These are phyloP conservation scores for Struthio camelus DNA, from an alignment of 2,113 vertebrate genomes.

Conservation along the genomic window DNA sequence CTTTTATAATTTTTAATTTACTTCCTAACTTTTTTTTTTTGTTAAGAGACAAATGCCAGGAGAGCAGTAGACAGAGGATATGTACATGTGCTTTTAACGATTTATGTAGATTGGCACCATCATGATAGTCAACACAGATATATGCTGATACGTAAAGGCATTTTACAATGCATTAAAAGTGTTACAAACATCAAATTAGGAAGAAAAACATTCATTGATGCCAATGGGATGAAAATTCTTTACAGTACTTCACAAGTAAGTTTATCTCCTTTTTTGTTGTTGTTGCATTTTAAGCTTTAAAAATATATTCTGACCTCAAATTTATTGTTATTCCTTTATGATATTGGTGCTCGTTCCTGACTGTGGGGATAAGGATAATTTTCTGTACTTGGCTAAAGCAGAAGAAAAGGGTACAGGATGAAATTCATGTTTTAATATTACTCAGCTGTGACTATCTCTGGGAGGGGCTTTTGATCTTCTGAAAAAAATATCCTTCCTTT, in stretches of 20 bases:
- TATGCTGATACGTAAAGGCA: conserved; percentile 92
- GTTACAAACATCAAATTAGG: conserved; percentile 93
- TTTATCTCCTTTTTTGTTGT: conserved; percentile 6
- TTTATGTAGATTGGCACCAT: conserved; percentile 95
- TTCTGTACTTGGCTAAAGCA: neutral
- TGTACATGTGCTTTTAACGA: conserved; percentile 84
- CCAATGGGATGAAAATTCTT: conserved; percentile 93
- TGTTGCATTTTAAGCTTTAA: neutral
- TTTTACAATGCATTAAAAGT: conserved; percentile 92
- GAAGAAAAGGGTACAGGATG: neutral
- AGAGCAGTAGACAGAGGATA: conserved; percentile 90
- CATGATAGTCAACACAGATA: conserved; percentile 93
- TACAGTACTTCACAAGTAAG: conserved; percentile 93
- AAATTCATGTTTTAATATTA: neutral
- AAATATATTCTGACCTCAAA: neutral
- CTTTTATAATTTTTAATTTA: conserved; percentile 30
- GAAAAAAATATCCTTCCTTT: neutral
- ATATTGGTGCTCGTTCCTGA: neutral
- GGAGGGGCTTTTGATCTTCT: neutral
- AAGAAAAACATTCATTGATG: conserved; percentile 92
- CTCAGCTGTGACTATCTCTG: neutral
- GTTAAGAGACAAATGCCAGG: conserved; percentile 91
- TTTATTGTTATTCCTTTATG: no score
- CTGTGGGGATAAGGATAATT: neutral
- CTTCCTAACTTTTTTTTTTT: conserved; percentile 57